Percentiles rank a stretch among this genome's conserved stretches.
These are phyloP conservation scores for Hyperoplus immaculatus DNA, from an alignment of 2,797 vertebrate species.

Conservation along the genomic window DNA sequence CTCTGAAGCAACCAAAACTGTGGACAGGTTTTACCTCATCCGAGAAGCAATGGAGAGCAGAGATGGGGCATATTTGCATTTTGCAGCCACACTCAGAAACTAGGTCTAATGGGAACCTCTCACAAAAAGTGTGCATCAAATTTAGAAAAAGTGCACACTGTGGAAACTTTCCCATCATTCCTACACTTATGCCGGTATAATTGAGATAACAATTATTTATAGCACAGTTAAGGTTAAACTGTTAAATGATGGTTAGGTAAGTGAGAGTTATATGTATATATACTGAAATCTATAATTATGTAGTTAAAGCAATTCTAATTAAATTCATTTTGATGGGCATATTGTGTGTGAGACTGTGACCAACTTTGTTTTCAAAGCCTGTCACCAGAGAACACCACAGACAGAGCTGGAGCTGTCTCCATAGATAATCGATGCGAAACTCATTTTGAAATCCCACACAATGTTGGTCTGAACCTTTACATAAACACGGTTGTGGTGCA, in stretches of 20 bases:
- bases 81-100: conserved; percentile 53
- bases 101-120: conserved; percentile 18
- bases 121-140: conserved; percentile 13
- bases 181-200: conserved; percentile 4
- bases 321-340: not conserved
- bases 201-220: not conserved
- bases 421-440: not conserved
- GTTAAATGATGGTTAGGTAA: conserved; percentile 2
- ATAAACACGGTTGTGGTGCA: not conserved
- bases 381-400: conserved; percentile 2
- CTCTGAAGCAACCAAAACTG: conserved; percentile 44
- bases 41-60: conserved; percentile 7
- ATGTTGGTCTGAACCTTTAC: not conserved
- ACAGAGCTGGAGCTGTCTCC: not conserved
- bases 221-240: conserved; percentile 4
- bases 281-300: too few relatives aligned
- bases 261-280: not conserved
- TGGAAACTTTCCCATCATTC: conserved; percentile 20
- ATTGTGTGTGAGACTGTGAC: conserved; percentile 4
- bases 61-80: conserved; percentile 47
- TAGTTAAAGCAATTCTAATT: not conserved
- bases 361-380: not conserved
- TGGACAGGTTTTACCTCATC: conserved; percentile 54
- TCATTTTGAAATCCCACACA: conserved; percentile 1
- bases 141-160: conserved; percentile 30